These are phyloP conservation scores for Forbesichthys agassizii DNA, from an alignment of 2,113 vertebrate genomes.

Conservation along the genomic window DNA sequence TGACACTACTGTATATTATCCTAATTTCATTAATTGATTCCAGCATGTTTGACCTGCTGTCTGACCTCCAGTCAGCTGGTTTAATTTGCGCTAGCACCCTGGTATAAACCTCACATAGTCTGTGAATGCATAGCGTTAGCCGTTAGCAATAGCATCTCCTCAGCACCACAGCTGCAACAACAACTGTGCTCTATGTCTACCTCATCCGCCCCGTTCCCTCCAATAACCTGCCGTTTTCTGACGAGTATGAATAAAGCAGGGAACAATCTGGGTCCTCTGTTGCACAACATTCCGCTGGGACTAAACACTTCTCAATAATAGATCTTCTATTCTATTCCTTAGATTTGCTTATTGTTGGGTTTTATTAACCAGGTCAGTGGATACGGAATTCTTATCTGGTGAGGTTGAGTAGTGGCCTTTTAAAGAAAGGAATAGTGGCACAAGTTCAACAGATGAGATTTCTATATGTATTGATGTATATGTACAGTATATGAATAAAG, in stretches of 20 bases:
- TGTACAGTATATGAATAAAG: neutral
- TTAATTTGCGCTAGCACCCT: slow-evolving; percentile 35
- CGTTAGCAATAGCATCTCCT: slow-evolving; percentile 58
- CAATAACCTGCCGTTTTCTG: slow-evolving; percentile 84
- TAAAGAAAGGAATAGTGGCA: no score
- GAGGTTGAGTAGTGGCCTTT: no score
- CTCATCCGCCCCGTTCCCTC: slow-evolving; percentile 84
- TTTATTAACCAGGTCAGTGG: slow-evolving; percentile 12
- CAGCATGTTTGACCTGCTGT: slow-evolving; percentile 10
- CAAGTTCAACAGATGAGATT: no score
- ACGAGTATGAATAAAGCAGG: slow-evolving; percentile 83
- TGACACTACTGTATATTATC: neutral
- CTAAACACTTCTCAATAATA: slow-evolving; percentile 64
- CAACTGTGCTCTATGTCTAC: slow-evolving; percentile 88
- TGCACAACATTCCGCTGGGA: slow-evolving; percentile 67
- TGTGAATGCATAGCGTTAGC: slow-evolving; percentile 51
- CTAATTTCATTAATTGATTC: neutral
- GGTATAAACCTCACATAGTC: slow-evolving; percentile 39
- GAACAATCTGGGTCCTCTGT: slow-evolving; percentile 77
- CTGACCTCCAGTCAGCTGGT: slow-evolving; percentile 54
- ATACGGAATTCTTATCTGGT: neutral
- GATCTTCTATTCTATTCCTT: slow-evolving; percentile 38
- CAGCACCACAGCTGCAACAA: slow-evolving; percentile 79
- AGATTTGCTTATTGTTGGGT: slow-evolving; percentile 20
- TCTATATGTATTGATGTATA: neutral